phyloP scores from a whole-genome alignment of 2,113 vertebrate genomes.

The Grus americana region DNA sequence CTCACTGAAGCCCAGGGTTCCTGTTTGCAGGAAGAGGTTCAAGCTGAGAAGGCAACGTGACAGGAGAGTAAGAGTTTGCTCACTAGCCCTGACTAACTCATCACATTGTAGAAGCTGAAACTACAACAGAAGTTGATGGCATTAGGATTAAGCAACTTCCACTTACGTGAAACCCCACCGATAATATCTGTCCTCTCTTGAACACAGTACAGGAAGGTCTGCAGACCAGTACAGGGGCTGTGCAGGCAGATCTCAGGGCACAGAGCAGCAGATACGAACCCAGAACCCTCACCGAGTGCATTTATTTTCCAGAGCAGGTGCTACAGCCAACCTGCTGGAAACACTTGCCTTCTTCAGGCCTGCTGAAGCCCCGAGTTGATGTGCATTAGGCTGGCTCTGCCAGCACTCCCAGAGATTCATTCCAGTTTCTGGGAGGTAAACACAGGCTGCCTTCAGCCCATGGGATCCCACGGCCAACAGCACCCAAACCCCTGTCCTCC shows the following conservation, averaged over 20 bases:
- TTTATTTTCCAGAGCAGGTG: not conserved
- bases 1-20: not conserved
- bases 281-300: rapidly evolving
- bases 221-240: rapidly evolving
- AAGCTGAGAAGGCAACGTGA: not conserved
- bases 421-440: not conserved
- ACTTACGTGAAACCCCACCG: not conserved
- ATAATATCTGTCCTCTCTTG: not conserved
- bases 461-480: not conserved
- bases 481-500: not conserved
- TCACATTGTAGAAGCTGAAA: not conserved
- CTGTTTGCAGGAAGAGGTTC: not conserved
- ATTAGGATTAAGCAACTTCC: not conserved
- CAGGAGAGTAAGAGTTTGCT: not conserved
- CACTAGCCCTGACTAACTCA: not conserved
- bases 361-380: not conserved
- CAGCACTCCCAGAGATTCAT: not conserved
- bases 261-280: not conserved
- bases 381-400: not conserved
- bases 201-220: rapidly evolving
- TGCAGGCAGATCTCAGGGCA: not conserved
- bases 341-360: not conserved
- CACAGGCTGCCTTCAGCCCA: not conserved
- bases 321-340: not conserved
- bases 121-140: not conserved